Evolutionary conservation across 2,113 vertebrate genomes (phyloP), one percentile per base, ranked within the genome.

Genomic region (Brachyhypopomus occidentalis): DNA sequence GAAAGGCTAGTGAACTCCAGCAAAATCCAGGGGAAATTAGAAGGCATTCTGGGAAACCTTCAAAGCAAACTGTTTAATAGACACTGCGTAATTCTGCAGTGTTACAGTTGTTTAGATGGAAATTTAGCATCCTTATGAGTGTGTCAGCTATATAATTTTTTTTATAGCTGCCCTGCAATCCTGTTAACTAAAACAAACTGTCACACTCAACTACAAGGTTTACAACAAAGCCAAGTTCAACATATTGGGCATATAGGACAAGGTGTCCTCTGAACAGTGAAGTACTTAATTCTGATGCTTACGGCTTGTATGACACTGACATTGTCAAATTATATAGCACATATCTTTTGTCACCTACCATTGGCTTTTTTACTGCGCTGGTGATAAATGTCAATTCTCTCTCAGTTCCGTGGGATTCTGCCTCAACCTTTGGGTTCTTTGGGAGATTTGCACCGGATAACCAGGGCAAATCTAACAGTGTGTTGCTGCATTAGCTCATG

Each of bases 1-100:
- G 87, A 92, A 90, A 89, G 82, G 70, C 67, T 88, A 82, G 79
- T 87, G 85, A 90, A 90, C 89, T 89, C 71, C 52, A 82, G 83
- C 84, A 90, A 91, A 52, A 91, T 90, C 86, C 88, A 81, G 80
- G 85, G 85, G 87, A 91, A 92, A 93, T 92, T 87, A 90, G 84
- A 79, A 83, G 78, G 88, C 88, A 87, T 88, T 91, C 88, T 92
- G 77, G 88, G 85, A 70, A 63, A 58, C 80, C 91, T 91, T 92
- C 90, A 92, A 90, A 91, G 88, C 84, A 83, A 79, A 89, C 67
- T 82, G 84, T 64, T 87, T 81, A 23, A 80, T 83, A 69, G 20
- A 86, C 82, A 86, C 67, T 36, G 30, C 80, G 30, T 77, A 73
- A 73, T 82, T 64, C 75, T 70, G 74, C 78, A 71, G 55, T 63